Conservation (phyloP, 2,113 vertebrate genomes). For the Sceloporus tristichus region DNA sequence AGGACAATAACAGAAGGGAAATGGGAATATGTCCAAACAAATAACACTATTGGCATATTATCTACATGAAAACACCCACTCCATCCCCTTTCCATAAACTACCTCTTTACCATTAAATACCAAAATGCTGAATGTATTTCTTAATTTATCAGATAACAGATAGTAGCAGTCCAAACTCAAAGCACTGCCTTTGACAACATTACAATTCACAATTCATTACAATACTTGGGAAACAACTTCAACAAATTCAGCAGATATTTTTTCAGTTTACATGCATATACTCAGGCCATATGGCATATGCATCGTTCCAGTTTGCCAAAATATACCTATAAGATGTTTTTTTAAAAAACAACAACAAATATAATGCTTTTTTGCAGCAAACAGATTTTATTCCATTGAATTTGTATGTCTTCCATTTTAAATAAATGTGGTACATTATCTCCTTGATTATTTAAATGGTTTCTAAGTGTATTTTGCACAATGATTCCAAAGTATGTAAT, state of each 20-base stretch:
- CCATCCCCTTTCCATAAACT: not conserved
- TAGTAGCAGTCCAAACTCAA: not conserved
- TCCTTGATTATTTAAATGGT: not conserved
- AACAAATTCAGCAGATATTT: not conserved
- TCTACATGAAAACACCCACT: not conserved
- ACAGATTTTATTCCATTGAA: not conserved
- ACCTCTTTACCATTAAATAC: not conserved
- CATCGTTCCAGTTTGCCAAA: not conserved
- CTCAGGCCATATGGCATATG: not conserved
- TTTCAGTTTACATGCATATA: not conserved
- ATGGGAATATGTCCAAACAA: not conserved
- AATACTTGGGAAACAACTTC: not conserved
- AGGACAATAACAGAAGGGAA: not conserved
- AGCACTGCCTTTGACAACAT: not conserved
- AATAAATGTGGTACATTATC: not conserved
- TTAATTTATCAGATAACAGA: not conserved
- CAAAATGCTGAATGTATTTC: not conserved
- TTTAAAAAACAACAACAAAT: not conserved
- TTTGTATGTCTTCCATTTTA: not conserved
- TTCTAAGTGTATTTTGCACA: not conserved
- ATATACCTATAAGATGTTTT: slow-evolving; percentile 1
- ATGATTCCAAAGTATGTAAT: not conserved
- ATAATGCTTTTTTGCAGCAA: not conserved
- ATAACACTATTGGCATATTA: not conserved
- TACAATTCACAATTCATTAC: not conserved